phyloP scores from a whole-genome alignment of 2,113 vertebrate species.

The Lophura nycthemera region DNA sequence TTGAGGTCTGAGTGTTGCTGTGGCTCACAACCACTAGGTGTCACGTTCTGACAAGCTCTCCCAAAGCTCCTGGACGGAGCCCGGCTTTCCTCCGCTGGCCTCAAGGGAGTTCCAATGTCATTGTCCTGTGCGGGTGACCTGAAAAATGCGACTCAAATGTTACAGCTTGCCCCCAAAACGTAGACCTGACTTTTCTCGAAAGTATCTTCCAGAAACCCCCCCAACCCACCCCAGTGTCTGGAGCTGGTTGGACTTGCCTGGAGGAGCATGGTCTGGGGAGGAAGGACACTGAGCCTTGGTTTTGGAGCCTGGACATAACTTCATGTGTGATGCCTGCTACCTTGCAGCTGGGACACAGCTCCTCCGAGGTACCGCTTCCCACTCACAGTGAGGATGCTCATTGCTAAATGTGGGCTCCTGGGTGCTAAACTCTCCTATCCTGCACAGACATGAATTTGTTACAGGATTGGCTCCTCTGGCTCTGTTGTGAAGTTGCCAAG shows the following conservation, averaged over 20 bases:
- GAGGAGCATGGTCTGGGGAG: background rate
- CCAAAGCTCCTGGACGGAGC: background rate
- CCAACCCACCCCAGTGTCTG: background rate
- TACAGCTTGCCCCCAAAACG: background rate
- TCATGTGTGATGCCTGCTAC: background rate
- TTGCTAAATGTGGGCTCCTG: background rate
- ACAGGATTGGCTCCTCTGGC: background rate
- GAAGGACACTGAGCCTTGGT: rapidly evolving
- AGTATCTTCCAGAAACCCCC: background rate
- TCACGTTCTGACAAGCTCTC: background rate
- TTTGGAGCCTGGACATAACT: background rate
- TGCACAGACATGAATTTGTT: background rate
- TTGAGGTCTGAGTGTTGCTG: background rate
- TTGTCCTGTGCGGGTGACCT: background rate
- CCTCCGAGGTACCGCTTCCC: background rate
- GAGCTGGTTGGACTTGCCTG: rapidly evolving
- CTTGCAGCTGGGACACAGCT: background rate
- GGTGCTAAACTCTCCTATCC: background rate
- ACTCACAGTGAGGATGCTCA: rapidly evolving
- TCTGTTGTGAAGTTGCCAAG: rapidly evolving
- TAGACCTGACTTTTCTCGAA: background rate
- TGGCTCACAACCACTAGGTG: constrained; percentile 22
- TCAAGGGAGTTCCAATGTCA: rapidly evolving
- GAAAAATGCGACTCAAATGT: background rate
- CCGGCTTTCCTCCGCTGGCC: rapidly evolving